Evolutionary conservation across 2,797 vertebrate species (phyloP), one percentile per base, ranked within the genome.

Genomic region (Acropternis orthonyx): DNA sequence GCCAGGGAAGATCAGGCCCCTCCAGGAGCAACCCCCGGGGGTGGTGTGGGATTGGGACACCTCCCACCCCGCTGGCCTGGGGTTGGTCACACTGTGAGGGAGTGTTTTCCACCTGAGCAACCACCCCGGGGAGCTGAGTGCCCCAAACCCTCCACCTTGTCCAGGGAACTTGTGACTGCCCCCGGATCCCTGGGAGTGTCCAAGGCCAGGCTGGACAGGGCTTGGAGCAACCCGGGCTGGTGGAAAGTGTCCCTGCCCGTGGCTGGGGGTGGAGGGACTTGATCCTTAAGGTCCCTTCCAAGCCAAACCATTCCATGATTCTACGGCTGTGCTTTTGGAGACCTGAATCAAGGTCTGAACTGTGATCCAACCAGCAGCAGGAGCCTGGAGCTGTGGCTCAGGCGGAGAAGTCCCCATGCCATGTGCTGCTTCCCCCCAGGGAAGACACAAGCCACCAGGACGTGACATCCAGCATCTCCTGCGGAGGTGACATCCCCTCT

Each of bases 11-110:
- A 12, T 46, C 34, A 1, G 2, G 17, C 30, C 43, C 9, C 26
- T 14, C 7, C 48, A 5, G 0, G 1, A 63, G 36, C 1, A 1
- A 4, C 5, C 14, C 7, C 73, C 14, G 23, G 2, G 0, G 8
- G 43, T 8, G 20, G 2, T 0, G 1, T 9, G 39, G 48, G 36
- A 6, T 0, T 3, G 17, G 27, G n/a, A 73, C 15, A 10, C 36
- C 44, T 34, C 48, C 87, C 51, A 49, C 12, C 73, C 48, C 73
- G 12, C 17, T 62, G 6, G 4, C 16, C 11, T 0, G 0, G 9
- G 20, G 14, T 21, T 22, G 1, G 1, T 5, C 26, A 17, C 30
- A 1, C 30, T 5, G 43, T 3, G 9, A 37, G 46, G 43, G 43
- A 18, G 14, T 10, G 30, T 85, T 56, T 56, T 44, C 41, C 39